phyloP scores from a whole-genome alignment of 2,888 invertebrate species.

The Colletes collaris region DNA sequence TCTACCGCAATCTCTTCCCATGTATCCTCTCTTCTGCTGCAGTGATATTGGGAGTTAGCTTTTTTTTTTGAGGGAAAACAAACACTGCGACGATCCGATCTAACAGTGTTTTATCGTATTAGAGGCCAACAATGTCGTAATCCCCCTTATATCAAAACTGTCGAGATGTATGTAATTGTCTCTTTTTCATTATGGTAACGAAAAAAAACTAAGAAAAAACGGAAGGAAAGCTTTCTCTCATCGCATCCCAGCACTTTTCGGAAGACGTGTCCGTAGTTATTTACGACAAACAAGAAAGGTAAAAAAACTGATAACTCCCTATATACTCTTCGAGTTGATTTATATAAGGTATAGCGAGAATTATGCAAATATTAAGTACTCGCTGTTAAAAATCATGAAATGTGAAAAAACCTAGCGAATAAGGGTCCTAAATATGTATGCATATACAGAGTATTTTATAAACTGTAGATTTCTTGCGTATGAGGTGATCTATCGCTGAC shows the following conservation, averaged over 20 bases:
- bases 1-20: conserved; percentile 79
- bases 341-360: conserved; percentile 41
- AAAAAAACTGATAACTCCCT: conserved; percentile 45
- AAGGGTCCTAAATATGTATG: conserved; percentile 63
- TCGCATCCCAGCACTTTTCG: conserved; percentile 46
- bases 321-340: conserved; percentile 49
- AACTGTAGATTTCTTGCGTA: conserved; percentile 57
- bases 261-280: conserved; percentile 49
- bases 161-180: conserved; percentile 39
- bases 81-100: conserved; percentile 25
- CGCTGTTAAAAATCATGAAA: conserved; percentile 44
- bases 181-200: conserved; percentile 36
- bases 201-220: conserved; percentile 10
- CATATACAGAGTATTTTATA: conserved; percentile 48
- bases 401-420: conserved; percentile 38
- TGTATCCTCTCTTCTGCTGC: conserved; percentile 79
- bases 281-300: conserved; percentile 12
- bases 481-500: conserved; percentile 54
- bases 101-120: conserved; percentile 31
- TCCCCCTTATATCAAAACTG: conserved; percentile 27
- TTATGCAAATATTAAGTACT: conserved; percentile 40
- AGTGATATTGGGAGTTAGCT: conserved; percentile 79
- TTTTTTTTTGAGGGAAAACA: conserved; percentile 54
- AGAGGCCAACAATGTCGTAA: conserved; percentile 34
- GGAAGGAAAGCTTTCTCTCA: conserved; percentile 44